Evolutionary conservation across 2,113 vertebrate species (phyloP).

Genomic region (Ammodytes dubius): DNA sequence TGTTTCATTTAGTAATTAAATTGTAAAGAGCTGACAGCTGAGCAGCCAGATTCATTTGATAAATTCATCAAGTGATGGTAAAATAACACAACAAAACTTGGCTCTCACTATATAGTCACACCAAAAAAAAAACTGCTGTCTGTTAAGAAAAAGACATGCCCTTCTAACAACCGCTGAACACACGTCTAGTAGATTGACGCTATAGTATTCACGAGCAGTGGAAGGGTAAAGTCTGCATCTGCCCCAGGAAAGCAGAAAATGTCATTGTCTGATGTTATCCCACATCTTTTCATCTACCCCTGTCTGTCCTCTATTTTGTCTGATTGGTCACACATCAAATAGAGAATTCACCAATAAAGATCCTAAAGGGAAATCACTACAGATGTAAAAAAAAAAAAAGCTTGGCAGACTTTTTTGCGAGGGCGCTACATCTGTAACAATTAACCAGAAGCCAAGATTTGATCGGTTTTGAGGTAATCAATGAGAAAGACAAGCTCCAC

Average conservation of each 20-base stretch:
- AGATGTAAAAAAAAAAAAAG: conserved; percentile 35
- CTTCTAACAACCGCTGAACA: neutral
- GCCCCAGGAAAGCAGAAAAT: conserved; percentile 17
- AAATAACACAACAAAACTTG: neutral
- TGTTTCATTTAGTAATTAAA: neutral
- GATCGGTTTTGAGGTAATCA: conserved; percentile 27
- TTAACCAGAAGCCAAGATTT: conserved; percentile 24
- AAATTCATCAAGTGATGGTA: neutral
- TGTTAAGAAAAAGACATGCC: neutral
- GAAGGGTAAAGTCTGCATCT: conserved; percentile 3
- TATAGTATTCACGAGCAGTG: neutral
- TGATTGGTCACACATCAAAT: conserved; percentile 56
- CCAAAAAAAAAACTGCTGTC: neutral
- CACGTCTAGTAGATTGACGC: neutral
- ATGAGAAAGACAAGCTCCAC: neutral
- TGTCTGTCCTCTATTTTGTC: conserved; percentile 33
- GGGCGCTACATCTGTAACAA: conserved; percentile 31
- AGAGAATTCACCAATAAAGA: conserved; percentile 45
- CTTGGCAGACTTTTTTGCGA: conserved; percentile 39
- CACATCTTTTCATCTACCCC: conserved; percentile 30
- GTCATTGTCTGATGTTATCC: conserved; percentile 29
- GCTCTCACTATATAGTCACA: neutral
- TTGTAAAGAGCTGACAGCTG: neutral
- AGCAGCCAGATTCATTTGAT: neutral
- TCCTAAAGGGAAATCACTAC: conserved; percentile 49